These are phyloP conservation scores for Phodopus roborovskii DNA, from an alignment of 2,113 vertebrate genomes.

Conservation along the genomic window DNA sequence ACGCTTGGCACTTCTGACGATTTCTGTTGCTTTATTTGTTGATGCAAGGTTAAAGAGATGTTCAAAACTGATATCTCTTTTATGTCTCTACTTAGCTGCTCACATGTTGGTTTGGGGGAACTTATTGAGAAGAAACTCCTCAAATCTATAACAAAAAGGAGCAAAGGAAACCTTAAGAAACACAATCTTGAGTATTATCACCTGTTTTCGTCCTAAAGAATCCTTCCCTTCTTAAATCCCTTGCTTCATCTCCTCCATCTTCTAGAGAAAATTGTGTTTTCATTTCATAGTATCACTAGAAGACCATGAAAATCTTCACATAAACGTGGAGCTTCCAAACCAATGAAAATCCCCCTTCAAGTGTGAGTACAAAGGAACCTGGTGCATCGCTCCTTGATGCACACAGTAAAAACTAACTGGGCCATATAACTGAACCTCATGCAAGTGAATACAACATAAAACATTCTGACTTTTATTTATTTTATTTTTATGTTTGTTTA, in stretches of 20 bases:
- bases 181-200: slow-evolving; percentile 49
- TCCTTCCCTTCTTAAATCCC: background rate
- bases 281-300: background rate
- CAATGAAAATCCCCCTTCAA: background rate
- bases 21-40: background rate
- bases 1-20: background rate
- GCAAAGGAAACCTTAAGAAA: background rate
- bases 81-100: background rate
- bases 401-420: slow-evolving; percentile 38
- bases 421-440: background rate
- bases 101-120: background rate
- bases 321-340: background rate
- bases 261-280: background rate
- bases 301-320: slow-evolving; percentile 21
- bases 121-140: slow-evolving; percentile 44
- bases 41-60: background rate
- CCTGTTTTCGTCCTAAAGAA: slow-evolving; percentile 19
- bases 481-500: background rate
- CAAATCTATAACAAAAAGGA: background rate
- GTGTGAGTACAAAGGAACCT: background rate
- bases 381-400: background rate
- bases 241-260: background rate
- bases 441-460: slow-evolving; percentile 74
- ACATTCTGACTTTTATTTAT: background rate
- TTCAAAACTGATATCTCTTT: background rate